Evolutionary conservation across 2,888 invertebrate genomes (phyloP).

Genomic region (Drosophila kambysellisi): DNA sequence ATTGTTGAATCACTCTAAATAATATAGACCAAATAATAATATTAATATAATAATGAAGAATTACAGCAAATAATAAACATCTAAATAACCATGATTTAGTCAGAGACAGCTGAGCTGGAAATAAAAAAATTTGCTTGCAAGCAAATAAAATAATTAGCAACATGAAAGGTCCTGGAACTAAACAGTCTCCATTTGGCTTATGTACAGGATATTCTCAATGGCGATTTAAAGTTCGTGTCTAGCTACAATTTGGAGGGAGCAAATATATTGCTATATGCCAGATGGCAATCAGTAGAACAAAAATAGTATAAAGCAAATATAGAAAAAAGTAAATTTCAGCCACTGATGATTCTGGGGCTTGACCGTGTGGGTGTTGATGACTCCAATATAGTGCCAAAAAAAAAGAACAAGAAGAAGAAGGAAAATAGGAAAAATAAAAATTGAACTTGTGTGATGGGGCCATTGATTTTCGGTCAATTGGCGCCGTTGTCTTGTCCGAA

Average conservation of each 20-base stretch:
- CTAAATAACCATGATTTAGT: not conserved
- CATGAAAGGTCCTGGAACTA: slow-evolving; percentile 16
- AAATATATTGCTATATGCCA: slow-evolving; percentile 17
- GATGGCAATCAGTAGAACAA: slow-evolving; percentile 23
- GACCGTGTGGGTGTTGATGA: slow-evolving; percentile 24
- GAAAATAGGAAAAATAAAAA: not conserved
- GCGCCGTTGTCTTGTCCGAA: slow-evolving; percentile 56
- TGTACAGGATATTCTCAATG: not conserved
- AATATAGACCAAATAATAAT: not conserved
- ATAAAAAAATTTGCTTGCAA: slow-evolving; percentile 40
- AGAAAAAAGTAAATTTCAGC: slow-evolving; percentile 2
- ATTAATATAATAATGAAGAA: too few relatives aligned
- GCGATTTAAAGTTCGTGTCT: slow-evolving; percentile 38
- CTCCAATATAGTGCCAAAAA: not conserved
- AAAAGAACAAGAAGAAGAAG: not conserved
- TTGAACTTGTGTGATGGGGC: slow-evolving; percentile 22
- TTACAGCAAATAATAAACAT: too few relatives aligned
- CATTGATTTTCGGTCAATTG: slow-evolving; percentile 75
- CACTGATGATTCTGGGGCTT: slow-evolving; percentile 8
- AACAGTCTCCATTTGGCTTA: slow-evolving; percentile 7
- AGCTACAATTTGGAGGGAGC: slow-evolving; percentile 20
- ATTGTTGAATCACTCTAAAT: not conserved
- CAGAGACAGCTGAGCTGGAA: not conserved
- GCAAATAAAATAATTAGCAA: slow-evolving; percentile 72
- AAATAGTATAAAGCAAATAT: not conserved